Base-by-base conservation (phyloP, 2,888 invertebrate genomes). In the Orchesellides sinensis region DNA sequence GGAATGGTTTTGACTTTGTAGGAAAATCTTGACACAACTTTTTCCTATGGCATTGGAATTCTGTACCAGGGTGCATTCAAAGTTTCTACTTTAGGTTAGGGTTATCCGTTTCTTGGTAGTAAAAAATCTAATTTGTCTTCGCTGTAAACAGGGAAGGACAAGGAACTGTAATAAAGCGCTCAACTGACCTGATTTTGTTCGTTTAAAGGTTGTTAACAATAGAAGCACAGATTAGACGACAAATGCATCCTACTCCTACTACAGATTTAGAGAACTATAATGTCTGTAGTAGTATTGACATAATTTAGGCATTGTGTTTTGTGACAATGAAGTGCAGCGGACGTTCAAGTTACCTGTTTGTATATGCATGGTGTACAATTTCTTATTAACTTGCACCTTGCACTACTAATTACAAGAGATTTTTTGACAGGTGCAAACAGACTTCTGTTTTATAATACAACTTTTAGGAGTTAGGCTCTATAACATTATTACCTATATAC, bases 111-210 rank as follows among this genome's bases (percentile, higher is more conserved):
- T n/a, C n/a, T n/a, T n/a, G n/a, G n/a, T n/a, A n/a, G n/a, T n/a
- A n/a, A n/a, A n/a, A n/a, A n/a, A n/a, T n/a, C n/a, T n/a, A n/a
- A 47, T 47, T 47, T 14, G 5, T 10, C 8, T 47, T 17, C 47
- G 8, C 17, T n/a, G 47, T 63, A 14, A 54, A 61, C 68, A 77
- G 49, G 77, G 77, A 77, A 77, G 77, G 77, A 77, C 61, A 25
- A 77, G 75, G 74, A 77, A 68, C 68, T 47, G 12, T 75, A 52
- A 56, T 52, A 25, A 25, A 40, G 29, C 65, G 40, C 29, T 45
- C 54, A 63, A 32, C 47, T 77, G 77, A 77, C 77, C 77, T 77
- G 69, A 69, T 77, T 77, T 77, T 21, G 54, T 19, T 6, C 0
- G 35, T 63, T 77, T 77, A 61, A 61, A 77, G 77, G 77, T 35